Base-by-base conservation (phyloP, 1,140 invertebrate genomes). In the Drosophila sucinea region DNA sequence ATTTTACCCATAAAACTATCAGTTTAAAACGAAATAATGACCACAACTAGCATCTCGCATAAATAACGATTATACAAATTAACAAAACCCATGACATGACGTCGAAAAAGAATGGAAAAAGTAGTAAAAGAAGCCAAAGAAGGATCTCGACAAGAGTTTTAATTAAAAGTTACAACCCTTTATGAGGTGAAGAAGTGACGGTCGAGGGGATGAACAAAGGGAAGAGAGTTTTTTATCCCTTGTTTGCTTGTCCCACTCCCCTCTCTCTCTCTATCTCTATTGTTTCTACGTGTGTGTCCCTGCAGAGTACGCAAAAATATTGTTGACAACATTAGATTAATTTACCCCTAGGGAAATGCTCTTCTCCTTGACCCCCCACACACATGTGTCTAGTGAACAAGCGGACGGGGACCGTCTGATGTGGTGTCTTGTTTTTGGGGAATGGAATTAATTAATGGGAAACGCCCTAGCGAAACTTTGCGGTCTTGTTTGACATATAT, bases 151-250 rank as follows among this genome's bases (percentile, higher is more conserved):
- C 35, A 32, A 44, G 71, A 64, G 69, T 67, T 83, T 82, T 87
- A 86, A 86, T 87, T 86, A 87, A 87, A 87, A 86, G 76, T 86
- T 74, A 61, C 67, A 84, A 65, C 62, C 67, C 67, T 55, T 67
- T 63, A 76, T 60, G 62, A 44, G 66, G 32, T 27, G 23, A 51
- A 27, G 44, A 23, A 23, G 44, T 2, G 10, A 35, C 33, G 17
- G 17, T 17, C 17, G 35, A 38, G 11, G 32, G 3, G 8, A 38
- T 38, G 35, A 38, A 38, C 35, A 38, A 38, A 25, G 5, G 23
- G 44, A 3, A 51, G 11, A 38, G 35, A 10, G 44, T 51, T 27
- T 51, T 27, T 23, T 25, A 27, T 27, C 35, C 47, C 27, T 41
- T 41, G 35, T 29, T n/a, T 58, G 1, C 44, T 33, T 30, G 11